phyloP scores from a whole-genome alignment of 2,888 invertebrate genomes.

The Agriopis leucophaearia region DNA sequence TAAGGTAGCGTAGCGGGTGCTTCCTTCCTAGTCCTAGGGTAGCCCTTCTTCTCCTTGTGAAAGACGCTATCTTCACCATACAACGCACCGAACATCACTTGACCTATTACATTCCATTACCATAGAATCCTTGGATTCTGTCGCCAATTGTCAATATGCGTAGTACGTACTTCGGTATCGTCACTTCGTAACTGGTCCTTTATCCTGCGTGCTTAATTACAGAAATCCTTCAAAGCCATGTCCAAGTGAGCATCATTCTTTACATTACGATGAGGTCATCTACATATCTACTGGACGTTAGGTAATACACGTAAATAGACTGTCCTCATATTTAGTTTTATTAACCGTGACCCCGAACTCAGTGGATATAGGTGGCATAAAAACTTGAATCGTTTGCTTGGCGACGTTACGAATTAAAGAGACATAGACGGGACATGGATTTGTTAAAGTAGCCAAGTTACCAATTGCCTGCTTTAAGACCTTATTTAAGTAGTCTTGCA shows the following conservation, averaged over 20 bases:
- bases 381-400: background rate
- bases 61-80: too few species aligned
- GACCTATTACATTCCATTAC: too few species aligned
- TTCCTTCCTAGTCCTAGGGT: too few species aligned
- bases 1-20: too few species aligned
- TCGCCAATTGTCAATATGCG: too few species aligned
- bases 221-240: slow-evolving; percentile 18
- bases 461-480: too few species aligned
- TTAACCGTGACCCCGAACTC: slow-evolving; percentile 25
- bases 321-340: slow-evolving; percentile 36
- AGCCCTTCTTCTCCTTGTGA: too few species aligned
- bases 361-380: background rate
- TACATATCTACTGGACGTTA: slow-evolving; percentile 35
- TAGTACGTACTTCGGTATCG: background rate
- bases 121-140: too few species aligned
- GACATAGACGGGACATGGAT: background rate
- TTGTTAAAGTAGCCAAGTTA: too few species aligned
- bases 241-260: slow-evolving; percentile 10
- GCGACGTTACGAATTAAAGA: background rate
- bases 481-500: too few species aligned
- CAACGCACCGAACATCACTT: too few species aligned
- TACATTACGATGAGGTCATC: slow-evolving; percentile 31
- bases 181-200: background rate
- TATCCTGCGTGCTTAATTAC: slow-evolving; percentile 16
- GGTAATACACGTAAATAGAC: slow-evolving; percentile 61